Percentiles rank a stretch among this genome's conserved stretches.
These are phyloP conservation scores for human DNA, from an alignment of 2,113 vertebrate species.

Conservation along the genomic window DNA sequence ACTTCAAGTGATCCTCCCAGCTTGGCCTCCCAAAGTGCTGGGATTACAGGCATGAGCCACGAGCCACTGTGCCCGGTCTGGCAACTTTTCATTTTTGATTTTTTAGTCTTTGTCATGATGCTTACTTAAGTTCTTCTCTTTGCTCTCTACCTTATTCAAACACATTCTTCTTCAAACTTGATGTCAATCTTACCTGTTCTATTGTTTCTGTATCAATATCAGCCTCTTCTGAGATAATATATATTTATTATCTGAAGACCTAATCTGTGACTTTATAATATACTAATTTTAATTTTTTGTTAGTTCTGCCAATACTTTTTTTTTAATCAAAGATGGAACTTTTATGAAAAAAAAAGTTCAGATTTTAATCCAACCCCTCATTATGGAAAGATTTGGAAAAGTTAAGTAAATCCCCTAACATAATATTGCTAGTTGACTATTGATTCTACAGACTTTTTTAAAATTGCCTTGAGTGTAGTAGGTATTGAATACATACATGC, in stretches of 20 bases:
- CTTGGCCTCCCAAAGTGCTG: too few relatives aligned
- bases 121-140: neutral
- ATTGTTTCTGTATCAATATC: rapidly evolving
- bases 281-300: neutral
- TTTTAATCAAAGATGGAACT: neutral
- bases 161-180: neutral
- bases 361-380: neutral
- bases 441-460: neutral
- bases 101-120: neutral
- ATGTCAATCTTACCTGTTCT: neutral
- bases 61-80: too few relatives aligned
- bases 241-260: neutral
- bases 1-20: too few relatives aligned
- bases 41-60: too few relatives aligned
- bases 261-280: neutral
- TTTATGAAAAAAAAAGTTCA: neutral
- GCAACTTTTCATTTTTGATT: neutral
- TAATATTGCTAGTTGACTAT: neutral
- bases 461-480: neutral
- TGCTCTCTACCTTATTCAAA: neutral
- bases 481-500: neutral
- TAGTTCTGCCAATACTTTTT: neutral
- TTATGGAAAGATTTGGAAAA: neutral
- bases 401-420: neutral
- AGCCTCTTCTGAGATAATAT: neutral